Evolutionary conservation across 2,113 vertebrate species (phyloP), one percentile per base, ranked within the genome.

Genomic region (Tursiops truncatus): DNA sequence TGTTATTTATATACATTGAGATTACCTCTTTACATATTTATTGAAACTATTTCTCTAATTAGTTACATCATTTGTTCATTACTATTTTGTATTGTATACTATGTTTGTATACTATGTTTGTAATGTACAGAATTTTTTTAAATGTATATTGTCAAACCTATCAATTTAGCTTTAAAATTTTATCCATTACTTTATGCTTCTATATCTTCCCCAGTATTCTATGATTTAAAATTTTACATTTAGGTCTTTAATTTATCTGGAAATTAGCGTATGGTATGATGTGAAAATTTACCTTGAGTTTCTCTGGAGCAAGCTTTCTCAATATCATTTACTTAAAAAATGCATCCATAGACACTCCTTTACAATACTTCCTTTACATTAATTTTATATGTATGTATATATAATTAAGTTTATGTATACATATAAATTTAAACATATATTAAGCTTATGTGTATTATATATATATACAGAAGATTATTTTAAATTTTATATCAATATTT

Each of bases 171-270:
- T 85, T 81, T 62, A 65, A 62, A 67, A 47, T 41, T 25, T 79
- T 79, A 67, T 77, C 13, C 8, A 26, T 68, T 77, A 88, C 0
- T n/a, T 91, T 31, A 67, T 62, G n/a, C 11, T 93, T 86, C 81
- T 88, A 26, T 28, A 68, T 62, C 71, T 81, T 92, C 10, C 89
- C 4, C 17, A 50, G 2, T 79, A n/a, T 79, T 94, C 87, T 68
- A 77, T 95, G 3, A 79, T 56, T 53, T 96, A 63, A 71, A 81
- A 79, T 89, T 91, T 94, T 93, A 65, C 10, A 89, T 62, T 94
- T 56, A 93, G 14, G 0, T 63, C 11, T 77, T 60, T 56, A 81
- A 87, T 74, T 70, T 56, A 74, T 50, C 25, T 94, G 3, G 31
- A 96, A 83, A 50, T 71, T 80, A 79, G 8, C 38, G 0, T 33